Conservation (phyloP, 2,888 invertebrate genomes). For the Ecdyonurus torrentis region DNA sequence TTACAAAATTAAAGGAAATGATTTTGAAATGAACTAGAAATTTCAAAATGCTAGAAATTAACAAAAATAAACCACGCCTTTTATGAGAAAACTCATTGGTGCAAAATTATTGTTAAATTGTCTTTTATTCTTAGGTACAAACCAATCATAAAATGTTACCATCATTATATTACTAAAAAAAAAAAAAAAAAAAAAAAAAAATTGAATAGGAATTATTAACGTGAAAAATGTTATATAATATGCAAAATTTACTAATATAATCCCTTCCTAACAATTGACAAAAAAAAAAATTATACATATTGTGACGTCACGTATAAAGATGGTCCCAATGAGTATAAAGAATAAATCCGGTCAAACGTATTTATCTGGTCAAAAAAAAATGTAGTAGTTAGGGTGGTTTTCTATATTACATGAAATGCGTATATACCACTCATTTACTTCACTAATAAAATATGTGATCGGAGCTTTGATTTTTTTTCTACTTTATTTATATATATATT, state of each 20-base stretch:
- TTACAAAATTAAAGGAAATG: conserved; percentile 3
- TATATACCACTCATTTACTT: not conserved
- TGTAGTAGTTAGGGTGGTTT: too few relatives aligned
- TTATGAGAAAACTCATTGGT: not conserved
- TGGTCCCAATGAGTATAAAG: not conserved
- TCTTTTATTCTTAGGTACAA: not conserved
- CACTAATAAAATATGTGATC: not conserved
- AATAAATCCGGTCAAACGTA: not conserved
- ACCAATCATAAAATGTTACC: not conserved
- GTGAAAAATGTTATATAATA: too few relatives aligned
- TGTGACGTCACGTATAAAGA: not conserved
- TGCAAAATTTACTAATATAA: not conserved
- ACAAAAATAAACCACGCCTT: not conserved
- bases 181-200: not conserved
- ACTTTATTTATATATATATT: not conserved
- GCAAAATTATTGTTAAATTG: not conserved
- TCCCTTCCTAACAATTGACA: not conserved
- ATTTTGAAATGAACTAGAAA: conserved; percentile 1
- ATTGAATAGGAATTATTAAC: not conserved
- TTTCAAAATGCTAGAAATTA: not conserved
- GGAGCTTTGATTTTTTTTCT: not conserved
- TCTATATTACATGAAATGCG: too few relatives aligned
- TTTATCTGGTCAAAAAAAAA: too few relatives aligned
- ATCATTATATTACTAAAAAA: not conserved
- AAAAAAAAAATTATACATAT: too few relatives aligned